Conservation (phyloP, 2,797 vertebrate species). For the Notamacropus eugenii region DNA sequence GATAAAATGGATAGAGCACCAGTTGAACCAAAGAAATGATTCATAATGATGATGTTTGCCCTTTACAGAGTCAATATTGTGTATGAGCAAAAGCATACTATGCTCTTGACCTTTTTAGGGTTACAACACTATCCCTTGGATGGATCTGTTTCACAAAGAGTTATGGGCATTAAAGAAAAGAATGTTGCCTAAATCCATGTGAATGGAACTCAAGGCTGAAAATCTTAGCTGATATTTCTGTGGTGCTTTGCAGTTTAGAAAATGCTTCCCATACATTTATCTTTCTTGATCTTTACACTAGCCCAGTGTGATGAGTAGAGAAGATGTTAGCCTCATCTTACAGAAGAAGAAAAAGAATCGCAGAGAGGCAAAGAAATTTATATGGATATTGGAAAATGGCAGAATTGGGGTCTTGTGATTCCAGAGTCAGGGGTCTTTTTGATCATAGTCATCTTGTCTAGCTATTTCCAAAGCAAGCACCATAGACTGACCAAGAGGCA, state of each 20-base stretch:
- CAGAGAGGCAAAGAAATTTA: not conserved
- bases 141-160: not conserved
- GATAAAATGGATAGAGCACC: not conserved
- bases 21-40: conserved; percentile 1
- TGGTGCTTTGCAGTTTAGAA: not conserved
- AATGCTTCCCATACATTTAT: not conserved
- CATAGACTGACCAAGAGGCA: not conserved
- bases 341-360: not conserved
- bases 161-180: not conserved
- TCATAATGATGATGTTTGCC: not conserved
- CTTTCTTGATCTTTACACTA: not conserved
- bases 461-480: not conserved
- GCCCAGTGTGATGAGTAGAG: not conserved
- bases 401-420: not conserved
- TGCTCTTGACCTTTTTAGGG: not conserved
- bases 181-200: not conserved
- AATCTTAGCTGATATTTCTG: not conserved
- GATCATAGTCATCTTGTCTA: not conserved
- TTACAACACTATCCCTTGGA: not conserved
- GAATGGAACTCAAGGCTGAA: not conserved
- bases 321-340: not conserved
- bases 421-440: not conserved
- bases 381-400: not conserved
- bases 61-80: not conserved
- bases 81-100: not conserved